These are phyloP conservation scores for Aix galericulata DNA, from an alignment of 2,113 vertebrate genomes.

Conservation along the genomic window DNA sequence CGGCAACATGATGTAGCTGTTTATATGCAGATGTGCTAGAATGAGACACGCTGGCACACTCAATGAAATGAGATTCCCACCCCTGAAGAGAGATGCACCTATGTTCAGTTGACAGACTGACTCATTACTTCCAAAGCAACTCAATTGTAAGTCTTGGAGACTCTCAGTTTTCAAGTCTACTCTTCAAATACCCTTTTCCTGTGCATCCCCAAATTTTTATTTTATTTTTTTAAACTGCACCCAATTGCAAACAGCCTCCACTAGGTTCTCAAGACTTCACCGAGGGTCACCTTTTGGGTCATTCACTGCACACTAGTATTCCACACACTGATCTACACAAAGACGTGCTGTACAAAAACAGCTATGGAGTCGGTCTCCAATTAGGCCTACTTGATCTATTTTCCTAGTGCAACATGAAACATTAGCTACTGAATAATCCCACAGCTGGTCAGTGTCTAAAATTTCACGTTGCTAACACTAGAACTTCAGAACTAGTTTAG, in stretches of 20 bases:
- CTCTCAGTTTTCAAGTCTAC: neutral
- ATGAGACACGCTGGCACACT: neutral
- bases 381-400: neutral
- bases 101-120: neutral
- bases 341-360: neutral
- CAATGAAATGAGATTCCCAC: fast-evolving
- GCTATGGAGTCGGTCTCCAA: neutral
- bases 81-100: neutral
- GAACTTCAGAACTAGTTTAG: neutral
- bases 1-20: neutral
- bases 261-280: neutral
- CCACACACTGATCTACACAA: neutral
- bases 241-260: neutral
- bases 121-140: neutral
- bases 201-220: neutral
- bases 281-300: neutral
- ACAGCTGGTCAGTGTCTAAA: neutral
- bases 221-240: neutral
- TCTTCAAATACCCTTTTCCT: neutral
- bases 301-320: fast-evolving
- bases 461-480: neutral
- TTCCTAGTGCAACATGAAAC: neutral
- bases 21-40: neutral
- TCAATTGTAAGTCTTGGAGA: neutral
- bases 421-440: neutral